These are phyloP conservation scores for Nemotelus nigrinus DNA, from an alignment of 2,888 invertebrate genomes.

Conservation along the genomic window DNA sequence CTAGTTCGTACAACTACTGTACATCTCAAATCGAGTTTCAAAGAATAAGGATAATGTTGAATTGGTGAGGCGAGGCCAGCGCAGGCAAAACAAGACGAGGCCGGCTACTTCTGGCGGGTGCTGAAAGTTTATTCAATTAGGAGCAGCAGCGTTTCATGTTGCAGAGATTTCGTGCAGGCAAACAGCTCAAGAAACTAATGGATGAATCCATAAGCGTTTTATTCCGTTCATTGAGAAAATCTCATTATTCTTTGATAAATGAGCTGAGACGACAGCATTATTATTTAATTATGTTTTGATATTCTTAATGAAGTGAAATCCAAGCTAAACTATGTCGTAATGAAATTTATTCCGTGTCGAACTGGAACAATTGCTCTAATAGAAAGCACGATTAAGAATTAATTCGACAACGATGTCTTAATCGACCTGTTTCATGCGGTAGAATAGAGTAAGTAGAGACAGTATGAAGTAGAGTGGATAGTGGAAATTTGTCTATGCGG, in stretches of 20 bases:
- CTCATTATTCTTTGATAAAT: constrained; percentile 13
- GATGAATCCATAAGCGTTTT: constrained; percentile 13
- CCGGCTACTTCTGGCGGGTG: background rate
- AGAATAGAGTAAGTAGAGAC: too few species aligned
- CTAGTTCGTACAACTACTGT: background rate
- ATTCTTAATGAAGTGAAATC: constrained; percentile 13
- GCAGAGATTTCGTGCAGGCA: constrained; percentile 25
- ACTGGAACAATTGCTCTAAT: too few species aligned
- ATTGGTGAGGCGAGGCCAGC: background rate
- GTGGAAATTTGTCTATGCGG: too few species aligned
- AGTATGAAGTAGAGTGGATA: too few species aligned
- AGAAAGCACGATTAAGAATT: too few species aligned
- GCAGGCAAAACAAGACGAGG: background rate
- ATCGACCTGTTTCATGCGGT: too few species aligned
- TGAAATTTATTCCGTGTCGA: too few species aligned
- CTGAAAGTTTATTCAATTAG: constrained; percentile 22
- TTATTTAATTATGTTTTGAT: constrained; percentile 32
- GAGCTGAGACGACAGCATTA: constrained; percentile 19
- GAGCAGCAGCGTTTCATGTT: background rate
- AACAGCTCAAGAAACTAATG: constrained; percentile 2
- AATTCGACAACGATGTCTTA: too few species aligned
- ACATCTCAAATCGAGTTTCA: background rate
- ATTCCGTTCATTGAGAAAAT: constrained; percentile 6
- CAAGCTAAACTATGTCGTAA: background rate
- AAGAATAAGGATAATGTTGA: background rate